Base-by-base conservation (phyloP, 37 sponge, comb jelly and placozoan genomes). In the Halichondria panicea region DNA sequence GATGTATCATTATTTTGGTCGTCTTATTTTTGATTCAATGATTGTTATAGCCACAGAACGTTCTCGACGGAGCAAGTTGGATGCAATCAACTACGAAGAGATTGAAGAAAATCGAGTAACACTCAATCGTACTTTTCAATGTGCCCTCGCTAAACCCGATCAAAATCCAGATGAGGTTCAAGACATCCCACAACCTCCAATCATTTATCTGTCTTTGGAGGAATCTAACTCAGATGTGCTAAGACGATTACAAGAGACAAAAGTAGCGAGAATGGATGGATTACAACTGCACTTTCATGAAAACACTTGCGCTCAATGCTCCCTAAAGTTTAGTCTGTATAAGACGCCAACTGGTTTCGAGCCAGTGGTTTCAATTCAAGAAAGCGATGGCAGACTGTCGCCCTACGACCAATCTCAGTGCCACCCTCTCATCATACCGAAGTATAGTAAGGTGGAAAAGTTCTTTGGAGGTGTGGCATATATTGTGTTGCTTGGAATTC, bases 401-500 rank as follows among this genome's bases (percentile, higher is more conserved):
- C 76, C 63, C 1, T 75, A 75, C 36, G 64, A 62, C 3, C 64
- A 75, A 19, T 38, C 61, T 35, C 28, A 45, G 0, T 79, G 80
- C 33, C 80, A 79, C 45, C 66, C 65, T 4, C 28, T 55, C 25
- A 24, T 79, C 22, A 41, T 70, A 4, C 70, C 80, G 1, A 68
- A 59, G 33, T 68, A 61, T 36, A 34, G 71, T 31, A 69, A 7
- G 0, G 3, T 70, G 19, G 42, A 37, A 6, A 55, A 48, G 37
- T 1, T 79, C 1, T 13, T 64, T 28, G 80, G 81, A 31, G 72
- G 81, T 4, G 31, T 71, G 15, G 50, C 57, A 9, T 65, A 81
- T 45, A 44, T 81, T 24, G 68, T 59, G 4, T 48, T 65, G 0
- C 30, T 81, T 13, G 81, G 81, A 32, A 79, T 79, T 43, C 38